Conservation (phyloP, 2,797 vertebrate genomes). For the Cynopterus sphinx region DNA sequence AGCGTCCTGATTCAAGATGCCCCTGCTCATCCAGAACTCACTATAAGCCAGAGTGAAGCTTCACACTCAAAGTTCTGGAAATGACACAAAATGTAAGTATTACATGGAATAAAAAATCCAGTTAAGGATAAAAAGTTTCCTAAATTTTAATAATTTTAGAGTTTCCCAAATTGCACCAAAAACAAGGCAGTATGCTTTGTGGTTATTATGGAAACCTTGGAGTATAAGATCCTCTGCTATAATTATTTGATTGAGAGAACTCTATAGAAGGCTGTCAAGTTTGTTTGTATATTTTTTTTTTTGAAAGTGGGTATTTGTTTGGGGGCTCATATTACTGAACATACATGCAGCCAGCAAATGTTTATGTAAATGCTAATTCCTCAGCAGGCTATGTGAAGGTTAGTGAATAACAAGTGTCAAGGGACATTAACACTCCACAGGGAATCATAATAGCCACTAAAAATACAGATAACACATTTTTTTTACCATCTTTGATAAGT, state of each 20-base stretch:
- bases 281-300: not conserved
- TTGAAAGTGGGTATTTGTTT: conserved; percentile 2
- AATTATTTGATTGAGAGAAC: not conserved
- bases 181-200: not conserved
- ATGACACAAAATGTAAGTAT: not conserved
- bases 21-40: not conserved
- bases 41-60: not conserved
- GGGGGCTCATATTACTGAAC: not conserved
- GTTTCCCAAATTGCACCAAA: not conserved
- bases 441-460: not conserved
- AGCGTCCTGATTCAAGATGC: rapidly evolving
- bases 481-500: not conserved
- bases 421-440: not conserved
- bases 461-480: not conserved
- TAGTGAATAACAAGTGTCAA: not conserved
- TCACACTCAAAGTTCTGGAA: rapidly evolving
- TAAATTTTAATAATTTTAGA: not conserved
- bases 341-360: not conserved
- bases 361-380: not conserved
- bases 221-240: too few species aligned
- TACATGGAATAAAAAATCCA: not conserved
- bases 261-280: not conserved
- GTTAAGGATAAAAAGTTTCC: not conserved
- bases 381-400: not conserved
- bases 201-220: not conserved